Evolutionary conservation across 2,113 vertebrate genomes (phyloP), one percentile per base, ranked within the genome.

Genomic region (Gambusia affinis): DNA sequence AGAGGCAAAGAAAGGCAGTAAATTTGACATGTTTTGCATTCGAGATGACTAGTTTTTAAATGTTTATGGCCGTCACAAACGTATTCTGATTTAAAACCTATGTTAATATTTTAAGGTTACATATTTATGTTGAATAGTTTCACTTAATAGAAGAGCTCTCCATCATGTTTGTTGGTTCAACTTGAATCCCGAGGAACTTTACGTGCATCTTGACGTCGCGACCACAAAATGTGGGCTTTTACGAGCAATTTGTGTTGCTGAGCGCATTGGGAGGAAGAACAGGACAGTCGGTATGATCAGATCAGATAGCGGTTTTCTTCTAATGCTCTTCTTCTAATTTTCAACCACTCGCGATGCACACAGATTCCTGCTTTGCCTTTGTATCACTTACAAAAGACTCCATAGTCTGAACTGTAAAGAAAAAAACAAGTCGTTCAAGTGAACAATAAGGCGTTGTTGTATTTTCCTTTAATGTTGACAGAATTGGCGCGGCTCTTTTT

Each of bases 301-400:
- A 76, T 73, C 66, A 75, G 76, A 71, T 57, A 39, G 24, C 12
- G 27, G 22, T 66, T n/a, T 69, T 61, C 28, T 3, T 24, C 17
- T 57, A 19, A 42, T 3, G 47, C 27, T 44, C 80, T 81, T 64
- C 79, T 84, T 88, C 80, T 81, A 37, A 39, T 82, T 88, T 85
- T 67, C 1, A 3, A 35, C 65, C 22, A 67, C 76, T 60, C 37
- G 37, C 4, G 67, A 85, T 76, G 68, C 70, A 60, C 75, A 62
- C 60, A 62, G 30, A 81, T 80, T 76, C 67, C 44, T 67, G 81
- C 66, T 77, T 77, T 67, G 72, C 57, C 37, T 64, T 4, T n/a
- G 33, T 33, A 70, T 75, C 57, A 72, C 72, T 64, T 75, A 37
- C 44, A 61, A 67, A 69, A 76, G 67, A 51, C 70, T 79, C 15